These are phyloP conservation scores for Cheilinus undulatus DNA, from an alignment of 2,113 vertebrate genomes.

Conservation along the genomic window DNA sequence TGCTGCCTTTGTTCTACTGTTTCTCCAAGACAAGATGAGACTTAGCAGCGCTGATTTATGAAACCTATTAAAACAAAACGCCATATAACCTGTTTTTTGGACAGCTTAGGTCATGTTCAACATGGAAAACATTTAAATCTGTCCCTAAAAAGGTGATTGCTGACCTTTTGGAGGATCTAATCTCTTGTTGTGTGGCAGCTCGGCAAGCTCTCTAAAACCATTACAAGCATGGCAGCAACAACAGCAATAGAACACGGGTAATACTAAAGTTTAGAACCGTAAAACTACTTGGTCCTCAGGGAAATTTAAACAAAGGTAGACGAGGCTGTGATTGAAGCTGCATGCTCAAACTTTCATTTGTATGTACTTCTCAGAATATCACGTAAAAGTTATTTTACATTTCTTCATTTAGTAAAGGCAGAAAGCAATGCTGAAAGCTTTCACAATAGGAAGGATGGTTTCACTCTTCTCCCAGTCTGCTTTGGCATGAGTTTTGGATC, in stretches of 20 bases:
- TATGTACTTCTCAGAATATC: too few species aligned
- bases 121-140: too few species aligned
- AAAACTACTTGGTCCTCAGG: slow-evolving; percentile 20
- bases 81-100: slow-evolving; percentile 3
- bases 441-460: too few species aligned
- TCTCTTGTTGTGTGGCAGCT: not conserved
- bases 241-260: slow-evolving; percentile 5
- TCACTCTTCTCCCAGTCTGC: too few species aligned
- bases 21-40: not conserved
- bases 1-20: not conserved
- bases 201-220: not conserved
- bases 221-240: slow-evolving; percentile 7
- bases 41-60: slow-evolving; percentile 28
- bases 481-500: too few species aligned
- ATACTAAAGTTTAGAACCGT: slow-evolving; percentile 3
- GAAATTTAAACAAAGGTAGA: slow-evolving; percentile 15
- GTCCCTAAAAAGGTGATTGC: not conserved
- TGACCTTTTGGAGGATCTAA: not conserved
- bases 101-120: not conserved
- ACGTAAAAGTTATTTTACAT: too few species aligned
- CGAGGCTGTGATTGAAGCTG: not conserved
- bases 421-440: too few species aligned
- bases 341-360: too few species aligned
- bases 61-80: slow-evolving; percentile 22
- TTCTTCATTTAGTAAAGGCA: too few species aligned